These are phyloP conservation scores for Ctenochaetus hawaiiensis DNA, from an alignment of 2,797 vertebrate genomes.

Conservation along the genomic window DNA sequence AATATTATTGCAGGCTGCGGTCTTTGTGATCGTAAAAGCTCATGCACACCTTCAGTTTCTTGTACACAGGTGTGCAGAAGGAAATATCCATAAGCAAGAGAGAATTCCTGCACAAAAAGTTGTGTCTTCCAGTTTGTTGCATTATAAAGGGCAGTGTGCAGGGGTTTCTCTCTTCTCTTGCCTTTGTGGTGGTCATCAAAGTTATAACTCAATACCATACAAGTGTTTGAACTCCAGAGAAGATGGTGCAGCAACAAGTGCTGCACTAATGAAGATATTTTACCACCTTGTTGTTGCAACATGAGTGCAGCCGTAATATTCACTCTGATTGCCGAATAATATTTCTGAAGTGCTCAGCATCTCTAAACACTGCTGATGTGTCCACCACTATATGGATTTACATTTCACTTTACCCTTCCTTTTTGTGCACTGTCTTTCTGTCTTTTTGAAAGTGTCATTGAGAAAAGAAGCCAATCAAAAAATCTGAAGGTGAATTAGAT, in stretches of 20 bases:
- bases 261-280: not conserved
- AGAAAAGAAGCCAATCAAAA: not conserved
- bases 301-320: not conserved
- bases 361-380: too few relatives aligned
- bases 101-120: too few relatives aligned
- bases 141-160: too few relatives aligned
- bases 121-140: too few relatives aligned
- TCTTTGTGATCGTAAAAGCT: not conserved
- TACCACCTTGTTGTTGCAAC: not conserved
- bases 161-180: too few relatives aligned
- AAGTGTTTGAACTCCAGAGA: not conserved
- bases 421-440: not conserved
- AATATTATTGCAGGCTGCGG: not conserved
- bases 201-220: not conserved
- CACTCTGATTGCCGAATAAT: not conserved
- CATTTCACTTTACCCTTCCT: not conserved
- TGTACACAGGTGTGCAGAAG: too few relatives aligned
- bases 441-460: not conserved
- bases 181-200: not conserved
- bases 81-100: too few relatives aligned
- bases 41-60: too few relatives aligned
- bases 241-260: not conserved
- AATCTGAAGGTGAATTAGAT: not conserved
- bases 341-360: not conserved
- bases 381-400: not conserved